These are phyloP conservation scores for Acanthoscelides obtectus DNA, from an alignment of 2,888 invertebrate genomes.

Conservation along the genomic window DNA sequence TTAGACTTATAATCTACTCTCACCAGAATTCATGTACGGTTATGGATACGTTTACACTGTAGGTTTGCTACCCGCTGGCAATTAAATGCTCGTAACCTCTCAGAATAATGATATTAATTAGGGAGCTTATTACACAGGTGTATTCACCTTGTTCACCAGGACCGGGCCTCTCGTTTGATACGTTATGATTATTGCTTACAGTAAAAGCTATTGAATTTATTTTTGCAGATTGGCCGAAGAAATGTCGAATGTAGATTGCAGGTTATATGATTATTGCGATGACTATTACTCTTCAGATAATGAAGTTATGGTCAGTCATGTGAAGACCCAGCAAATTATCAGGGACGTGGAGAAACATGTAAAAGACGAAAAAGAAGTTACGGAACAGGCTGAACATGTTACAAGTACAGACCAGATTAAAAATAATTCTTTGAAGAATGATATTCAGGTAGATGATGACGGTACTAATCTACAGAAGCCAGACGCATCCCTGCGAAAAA, in stretches of 20 bases:
- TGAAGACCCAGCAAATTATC: neutral
- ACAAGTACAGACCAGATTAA: neutral
- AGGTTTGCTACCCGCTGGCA: too few species aligned
- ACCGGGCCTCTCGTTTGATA: too few species aligned
- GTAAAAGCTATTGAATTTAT: too few species aligned
- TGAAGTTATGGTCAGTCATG: neutral
- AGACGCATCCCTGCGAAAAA: neutral
- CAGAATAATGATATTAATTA: too few species aligned
- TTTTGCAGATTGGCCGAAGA: slow-evolving; percentile 32
- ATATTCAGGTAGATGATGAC: neutral
- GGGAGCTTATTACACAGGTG: too few species aligned
- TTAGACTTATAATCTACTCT: too few species aligned
- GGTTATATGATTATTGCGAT: slow-evolving; percentile 29
- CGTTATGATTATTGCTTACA: too few species aligned
- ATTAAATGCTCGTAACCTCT: too few species aligned
- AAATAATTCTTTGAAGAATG: neutral
- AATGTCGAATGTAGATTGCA: slow-evolving; percentile 32
- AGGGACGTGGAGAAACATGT: neutral
- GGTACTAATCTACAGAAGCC: neutral
- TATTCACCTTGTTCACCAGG: too few species aligned
- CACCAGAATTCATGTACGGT: too few species aligned
- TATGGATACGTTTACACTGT: too few species aligned
- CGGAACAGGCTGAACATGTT: neutral
- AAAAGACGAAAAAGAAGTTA: neutral
- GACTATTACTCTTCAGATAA: slow-evolving; percentile 11